Conservation (phyloP, 2,888 invertebrate species). For the Rhimphoctona megacephalus region DNA sequence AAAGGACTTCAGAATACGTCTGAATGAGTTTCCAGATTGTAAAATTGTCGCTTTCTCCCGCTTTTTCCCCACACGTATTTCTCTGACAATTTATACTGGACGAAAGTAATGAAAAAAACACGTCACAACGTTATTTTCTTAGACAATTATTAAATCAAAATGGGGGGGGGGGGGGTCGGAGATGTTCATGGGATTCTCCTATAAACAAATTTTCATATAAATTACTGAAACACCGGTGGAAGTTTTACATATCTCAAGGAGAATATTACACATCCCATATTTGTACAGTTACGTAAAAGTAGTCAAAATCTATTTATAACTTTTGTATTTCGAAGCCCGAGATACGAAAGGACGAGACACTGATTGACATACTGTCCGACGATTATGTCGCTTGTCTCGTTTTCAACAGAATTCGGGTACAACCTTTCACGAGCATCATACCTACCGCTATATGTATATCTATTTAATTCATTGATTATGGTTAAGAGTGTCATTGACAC, state of each 20-base stretch:
- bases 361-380: not conserved
- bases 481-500: not conserved
- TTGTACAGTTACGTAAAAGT: not conserved
- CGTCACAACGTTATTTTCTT: not conserved
- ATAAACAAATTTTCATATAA: not conserved
- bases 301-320: not conserved
- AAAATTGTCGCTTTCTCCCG: not conserved
- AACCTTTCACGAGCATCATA: not conserved
- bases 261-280: not conserved
- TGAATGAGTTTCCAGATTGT: constrained; percentile 12
- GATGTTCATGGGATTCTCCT: not conserved
- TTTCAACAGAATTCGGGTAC: not conserved
- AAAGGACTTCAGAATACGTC: constrained; percentile 8
- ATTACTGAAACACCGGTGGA: not conserved
- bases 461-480: not conserved
- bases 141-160: not conserved
- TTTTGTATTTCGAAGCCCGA: not conserved
- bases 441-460: not conserved
- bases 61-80: not conserved
- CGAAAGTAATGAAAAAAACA: not conserved
- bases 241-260: not conserved
- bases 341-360: not conserved
- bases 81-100: not conserved
- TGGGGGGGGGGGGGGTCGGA: no score
- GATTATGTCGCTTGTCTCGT: not conserved